phyloP scores from a whole-genome alignment of 2,113 vertebrate genomes.

The Cygnus buccinator region DNA sequence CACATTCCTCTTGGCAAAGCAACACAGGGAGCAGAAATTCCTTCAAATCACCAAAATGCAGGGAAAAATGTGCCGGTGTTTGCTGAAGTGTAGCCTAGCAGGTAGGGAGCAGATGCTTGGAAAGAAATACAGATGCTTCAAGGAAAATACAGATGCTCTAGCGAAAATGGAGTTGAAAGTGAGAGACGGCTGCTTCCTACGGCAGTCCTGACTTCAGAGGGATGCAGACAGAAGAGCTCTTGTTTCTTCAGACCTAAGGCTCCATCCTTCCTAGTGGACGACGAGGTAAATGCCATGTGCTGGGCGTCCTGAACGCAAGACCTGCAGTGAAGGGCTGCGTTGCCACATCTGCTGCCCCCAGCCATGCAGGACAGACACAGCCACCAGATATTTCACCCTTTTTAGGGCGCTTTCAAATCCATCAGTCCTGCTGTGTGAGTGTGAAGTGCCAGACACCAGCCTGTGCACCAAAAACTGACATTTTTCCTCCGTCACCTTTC shows the following conservation, averaged over 20 bases:
- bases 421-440: background rate
- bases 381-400: background rate
- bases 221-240: background rate
- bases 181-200: background rate
- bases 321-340: background rate
- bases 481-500: background rate
- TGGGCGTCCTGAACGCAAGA: fast-evolving
- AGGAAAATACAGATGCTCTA: background rate
- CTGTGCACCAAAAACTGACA: background rate
- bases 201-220: background rate
- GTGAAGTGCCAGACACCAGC: background rate
- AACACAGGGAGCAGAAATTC: background rate
- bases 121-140: background rate
- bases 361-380: background rate
- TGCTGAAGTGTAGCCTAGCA: background rate
- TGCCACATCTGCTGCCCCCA: background rate
- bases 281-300: background rate
- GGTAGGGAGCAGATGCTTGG: background rate
- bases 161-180: background rate
- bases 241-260: background rate
- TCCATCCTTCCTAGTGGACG: background rate
- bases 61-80: background rate
- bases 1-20: background rate
- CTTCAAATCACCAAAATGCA: background rate
- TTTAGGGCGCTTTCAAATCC: background rate